Evolutionary conservation across 2,888 invertebrate genomes (phyloP).

Genomic region (Caradrina kadenii): DNA sequence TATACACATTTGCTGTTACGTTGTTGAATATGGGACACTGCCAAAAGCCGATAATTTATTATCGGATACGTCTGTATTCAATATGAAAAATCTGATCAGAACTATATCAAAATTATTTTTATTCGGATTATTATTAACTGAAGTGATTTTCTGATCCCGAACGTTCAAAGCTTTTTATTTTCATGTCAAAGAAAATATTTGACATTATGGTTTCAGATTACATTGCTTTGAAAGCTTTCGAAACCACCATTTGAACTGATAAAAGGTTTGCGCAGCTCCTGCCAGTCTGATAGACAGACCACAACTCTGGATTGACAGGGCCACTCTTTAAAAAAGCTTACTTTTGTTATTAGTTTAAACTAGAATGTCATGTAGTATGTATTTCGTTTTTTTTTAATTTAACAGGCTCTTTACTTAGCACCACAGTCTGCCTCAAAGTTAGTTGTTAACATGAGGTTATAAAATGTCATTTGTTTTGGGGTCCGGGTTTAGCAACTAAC

Average conservation of each 20-base stretch:
- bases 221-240: slow-evolving; percentile 33
- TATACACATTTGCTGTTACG: slow-evolving; percentile 50
- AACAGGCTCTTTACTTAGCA: neutral
- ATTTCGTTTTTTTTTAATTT: neutral
- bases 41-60: slow-evolving; percentile 57
- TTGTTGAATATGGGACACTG: slow-evolving; percentile 57
- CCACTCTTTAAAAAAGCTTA: slow-evolving; percentile 15
- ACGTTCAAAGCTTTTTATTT: slow-evolving; percentile 16
- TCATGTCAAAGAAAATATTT: slow-evolving; percentile 31
- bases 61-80: slow-evolving; percentile 56
- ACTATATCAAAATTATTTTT: slow-evolving; percentile 36
- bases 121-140: slow-evolving; percentile 18
- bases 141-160: slow-evolving; percentile 1
- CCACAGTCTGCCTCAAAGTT: neutral
- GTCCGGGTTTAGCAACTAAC: too few species aligned
- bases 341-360: neutral
- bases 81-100: slow-evolving; percentile 54
- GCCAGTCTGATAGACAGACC: slow-evolving; percentile 45
- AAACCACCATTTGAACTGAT: slow-evolving; percentile 32
- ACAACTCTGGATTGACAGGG: slow-evolving; percentile 25
- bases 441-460: neutral
- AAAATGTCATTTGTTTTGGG: too few species aligned
- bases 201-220: slow-evolving; percentile 36
- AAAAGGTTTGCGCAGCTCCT: slow-evolving; percentile 35
- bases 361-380: neutral